Conservation (phyloP, 2,797 vertebrate species). For the Rhinogobio ventralis region DNA sequence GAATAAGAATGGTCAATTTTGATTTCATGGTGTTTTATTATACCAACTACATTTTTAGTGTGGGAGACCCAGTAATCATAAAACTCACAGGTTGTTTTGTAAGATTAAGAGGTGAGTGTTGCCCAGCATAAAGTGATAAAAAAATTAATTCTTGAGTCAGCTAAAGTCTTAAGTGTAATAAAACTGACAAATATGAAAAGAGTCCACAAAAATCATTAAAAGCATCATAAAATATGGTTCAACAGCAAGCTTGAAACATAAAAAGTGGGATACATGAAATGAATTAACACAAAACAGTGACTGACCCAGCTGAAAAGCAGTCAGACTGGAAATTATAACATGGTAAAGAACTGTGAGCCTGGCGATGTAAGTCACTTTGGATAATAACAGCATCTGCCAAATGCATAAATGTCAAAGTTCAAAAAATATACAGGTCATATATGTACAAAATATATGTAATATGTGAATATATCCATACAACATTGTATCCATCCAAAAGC, state of each 20-base stretch:
- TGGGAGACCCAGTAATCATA: too few species aligned
- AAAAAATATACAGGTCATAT: not conserved
- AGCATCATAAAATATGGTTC: not conserved
- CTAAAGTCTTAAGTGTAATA: too few species aligned
- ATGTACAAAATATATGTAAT: not conserved
- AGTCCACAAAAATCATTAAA: not conserved
- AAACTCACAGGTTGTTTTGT: not conserved
- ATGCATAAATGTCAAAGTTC: constrained; percentile 2
- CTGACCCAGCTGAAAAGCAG: not conserved
- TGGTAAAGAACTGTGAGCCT: not conserved
- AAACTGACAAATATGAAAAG: constrained; percentile 4
- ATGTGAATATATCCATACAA: not conserved
- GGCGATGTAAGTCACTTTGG: not conserved
- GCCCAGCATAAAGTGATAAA: not conserved
- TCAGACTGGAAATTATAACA: not conserved
- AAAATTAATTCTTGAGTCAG: not conserved
- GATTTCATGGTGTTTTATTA: not conserved
- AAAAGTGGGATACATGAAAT: not conserved
- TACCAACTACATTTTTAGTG: not conserved
- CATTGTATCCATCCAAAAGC: not conserved
- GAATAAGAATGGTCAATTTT: not conserved
- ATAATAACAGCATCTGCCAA: not conserved
- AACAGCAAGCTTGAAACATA: not conserved
- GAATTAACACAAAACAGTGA: not conserved
- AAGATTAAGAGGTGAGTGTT: not conserved